phyloP scores from a whole-genome alignment of 2,113 vertebrate species.

The Cichladusa arquata region DNA sequence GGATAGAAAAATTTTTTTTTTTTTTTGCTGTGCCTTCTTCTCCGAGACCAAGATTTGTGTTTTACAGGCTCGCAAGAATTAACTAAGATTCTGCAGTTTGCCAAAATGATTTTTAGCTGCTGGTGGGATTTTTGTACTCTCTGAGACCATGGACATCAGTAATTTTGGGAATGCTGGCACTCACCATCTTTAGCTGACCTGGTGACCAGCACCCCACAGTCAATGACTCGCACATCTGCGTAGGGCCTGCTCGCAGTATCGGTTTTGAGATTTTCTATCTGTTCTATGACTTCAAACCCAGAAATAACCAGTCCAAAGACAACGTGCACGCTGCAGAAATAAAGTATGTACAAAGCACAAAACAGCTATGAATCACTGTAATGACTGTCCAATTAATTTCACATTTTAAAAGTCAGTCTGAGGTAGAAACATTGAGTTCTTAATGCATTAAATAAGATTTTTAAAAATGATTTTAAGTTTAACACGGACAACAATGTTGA shows the following conservation, averaged over 20 bases:
- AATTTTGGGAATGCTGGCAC: background rate
- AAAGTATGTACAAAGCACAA: background rate
- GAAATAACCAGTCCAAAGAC: constrained; percentile 96
- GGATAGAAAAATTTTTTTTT: background rate
- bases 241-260: constrained; percentile 94
- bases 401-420: background rate
- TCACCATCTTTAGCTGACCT: constrained; percentile 90
- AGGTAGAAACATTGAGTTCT: background rate
- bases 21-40: background rate
- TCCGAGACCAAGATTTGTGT: accelerated
- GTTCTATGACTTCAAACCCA: constrained; percentile 95
- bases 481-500: background rate
- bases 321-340: constrained; percentile 88
- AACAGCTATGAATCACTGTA: background rate
- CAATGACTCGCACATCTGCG: constrained; percentile 92
- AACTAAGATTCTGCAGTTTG: background rate
- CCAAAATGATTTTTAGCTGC: accelerated
- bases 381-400: background rate
- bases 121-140: background rate
- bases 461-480: background rate
- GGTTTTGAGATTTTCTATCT: constrained; percentile 95
- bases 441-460: background rate
- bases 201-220: constrained; percentile 91
- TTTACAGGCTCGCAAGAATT: background rate
- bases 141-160: background rate